Evolutionary conservation across 1,140 invertebrate species (phyloP).

Genomic region (Sminthurinus signatus): DNA sequence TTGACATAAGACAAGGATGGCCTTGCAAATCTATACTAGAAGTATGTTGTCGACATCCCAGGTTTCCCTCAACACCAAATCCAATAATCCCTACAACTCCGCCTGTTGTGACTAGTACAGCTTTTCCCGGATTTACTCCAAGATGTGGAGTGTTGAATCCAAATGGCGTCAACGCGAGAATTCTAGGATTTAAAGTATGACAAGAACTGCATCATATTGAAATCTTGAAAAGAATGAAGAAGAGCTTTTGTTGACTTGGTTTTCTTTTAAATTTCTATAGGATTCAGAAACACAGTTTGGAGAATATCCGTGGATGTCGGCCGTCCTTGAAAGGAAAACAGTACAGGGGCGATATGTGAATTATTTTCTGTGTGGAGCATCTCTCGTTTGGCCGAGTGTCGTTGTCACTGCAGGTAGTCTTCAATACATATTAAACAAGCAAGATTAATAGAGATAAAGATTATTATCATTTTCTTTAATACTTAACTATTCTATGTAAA

Average conservation of each 20-base stretch:
- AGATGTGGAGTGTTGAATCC: conserved; percentile 36
- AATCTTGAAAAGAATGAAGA: no score
- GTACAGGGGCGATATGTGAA: conserved; percentile 50
- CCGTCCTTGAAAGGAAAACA: conserved; percentile 57
- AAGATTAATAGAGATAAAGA: no score
- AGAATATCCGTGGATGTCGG: conserved; percentile 74
- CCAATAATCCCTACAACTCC: not conserved
- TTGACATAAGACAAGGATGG: conserved; percentile 29
- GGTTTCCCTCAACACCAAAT: not conserved
- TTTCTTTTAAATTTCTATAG: conserved; percentile 14
- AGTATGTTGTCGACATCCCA: conserved; percentile 35
- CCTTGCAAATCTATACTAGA: conserved; percentile 25
- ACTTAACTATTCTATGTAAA: no score
- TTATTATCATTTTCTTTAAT: no score
- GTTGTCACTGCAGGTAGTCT: conserved; percentile 66
- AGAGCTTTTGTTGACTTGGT: no score
- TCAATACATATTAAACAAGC: no score
- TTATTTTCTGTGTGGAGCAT: conserved; percentile 59
- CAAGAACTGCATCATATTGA: no score
- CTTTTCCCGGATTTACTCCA: conserved; percentile 26
- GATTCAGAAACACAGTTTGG: conserved; percentile 40
- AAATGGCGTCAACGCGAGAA: conserved; percentile 38
- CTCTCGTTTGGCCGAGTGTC: conserved; percentile 61
- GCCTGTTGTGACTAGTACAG: conserved; percentile 6
- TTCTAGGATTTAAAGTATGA: conserved; percentile 35